Conservation (phyloP, 2,113 vertebrate genomes). For the Mastomys coucha region DNA sequence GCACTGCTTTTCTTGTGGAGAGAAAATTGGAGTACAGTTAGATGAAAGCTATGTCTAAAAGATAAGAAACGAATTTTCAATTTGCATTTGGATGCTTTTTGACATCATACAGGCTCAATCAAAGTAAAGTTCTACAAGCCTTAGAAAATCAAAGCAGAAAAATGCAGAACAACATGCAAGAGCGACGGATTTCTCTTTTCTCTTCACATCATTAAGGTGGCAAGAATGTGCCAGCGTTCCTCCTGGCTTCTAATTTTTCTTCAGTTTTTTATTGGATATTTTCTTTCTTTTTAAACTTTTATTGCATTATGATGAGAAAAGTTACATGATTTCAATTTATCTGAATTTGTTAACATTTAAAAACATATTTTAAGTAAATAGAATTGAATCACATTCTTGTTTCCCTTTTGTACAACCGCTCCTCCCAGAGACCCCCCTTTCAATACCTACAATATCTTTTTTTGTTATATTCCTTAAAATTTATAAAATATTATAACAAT, state of each 20-base stretch:
- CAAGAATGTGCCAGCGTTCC: not conserved
- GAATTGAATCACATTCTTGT: too few species aligned
- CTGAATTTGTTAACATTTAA: too few species aligned
- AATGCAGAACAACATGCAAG: not conserved
- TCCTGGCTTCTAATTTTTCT: not conserved
- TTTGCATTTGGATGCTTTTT: slow-evolving; percentile 59
- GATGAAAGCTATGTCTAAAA: slow-evolving; percentile 61
- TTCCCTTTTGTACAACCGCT: too few species aligned
- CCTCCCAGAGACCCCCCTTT: too few species aligned
- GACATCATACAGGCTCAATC: slow-evolving; percentile 24
- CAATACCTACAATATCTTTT: too few species aligned
- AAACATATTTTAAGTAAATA: too few species aligned
- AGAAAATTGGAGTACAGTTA: slow-evolving; percentile 54
- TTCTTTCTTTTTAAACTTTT: too few species aligned
- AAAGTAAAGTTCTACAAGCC: slow-evolving; percentile 59
- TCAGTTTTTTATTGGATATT: too few species aligned
- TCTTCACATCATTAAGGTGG: not conserved
- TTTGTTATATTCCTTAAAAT: too few species aligned
- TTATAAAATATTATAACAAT: too few species aligned
- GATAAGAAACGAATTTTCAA: slow-evolving; percentile 15
- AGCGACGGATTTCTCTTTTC: not conserved
- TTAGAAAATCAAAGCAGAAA: slow-evolving; percentile 40
- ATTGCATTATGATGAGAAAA: too few species aligned
- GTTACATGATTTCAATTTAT: too few species aligned
- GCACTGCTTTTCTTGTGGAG: slow-evolving; percentile 18